Conservation (phyloP, 2,113 vertebrate genomes). For the Heterocephalus glaber region DNA sequence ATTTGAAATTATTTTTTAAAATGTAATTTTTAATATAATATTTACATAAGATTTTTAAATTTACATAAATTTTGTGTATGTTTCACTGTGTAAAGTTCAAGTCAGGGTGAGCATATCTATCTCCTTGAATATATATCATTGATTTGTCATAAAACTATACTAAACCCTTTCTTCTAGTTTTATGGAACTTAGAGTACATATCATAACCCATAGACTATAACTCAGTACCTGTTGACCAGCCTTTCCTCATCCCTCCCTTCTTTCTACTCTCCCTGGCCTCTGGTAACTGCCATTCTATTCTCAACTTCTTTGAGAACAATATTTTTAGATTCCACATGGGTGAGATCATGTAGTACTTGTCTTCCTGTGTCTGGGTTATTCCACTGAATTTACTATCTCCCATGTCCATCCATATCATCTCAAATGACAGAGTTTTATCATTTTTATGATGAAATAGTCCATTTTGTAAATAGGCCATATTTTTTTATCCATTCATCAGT, state of each 20-base stretch:
- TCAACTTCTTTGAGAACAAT: neutral
- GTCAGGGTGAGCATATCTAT: neutral
- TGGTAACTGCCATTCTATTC: neutral
- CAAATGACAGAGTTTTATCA: neutral
- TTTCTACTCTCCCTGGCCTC: neutral
- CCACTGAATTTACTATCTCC: neutral
- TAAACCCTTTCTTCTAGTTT: neutral
- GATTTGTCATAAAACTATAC: neutral
- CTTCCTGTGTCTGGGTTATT: neutral
- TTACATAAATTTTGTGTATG: neutral
- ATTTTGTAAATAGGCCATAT: too few relatives aligned
- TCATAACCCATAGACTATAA: neutral
- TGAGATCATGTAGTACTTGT: neutral
- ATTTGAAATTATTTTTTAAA: neutral
- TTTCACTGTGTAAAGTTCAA: neutral
- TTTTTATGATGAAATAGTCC: neutral
- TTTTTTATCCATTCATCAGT: neutral
- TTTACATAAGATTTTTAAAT: neutral
- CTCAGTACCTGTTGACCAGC: neutral
- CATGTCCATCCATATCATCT: too few relatives aligned
- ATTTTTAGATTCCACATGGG: neutral
- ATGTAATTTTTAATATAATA: neutral
- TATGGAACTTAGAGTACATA: neutral
- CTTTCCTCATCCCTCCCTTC: neutral
- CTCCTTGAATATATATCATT: neutral